Evolutionary conservation across 1,140 invertebrate genomes (phyloP).

Genomic region (Drusus annulatus): DNA sequence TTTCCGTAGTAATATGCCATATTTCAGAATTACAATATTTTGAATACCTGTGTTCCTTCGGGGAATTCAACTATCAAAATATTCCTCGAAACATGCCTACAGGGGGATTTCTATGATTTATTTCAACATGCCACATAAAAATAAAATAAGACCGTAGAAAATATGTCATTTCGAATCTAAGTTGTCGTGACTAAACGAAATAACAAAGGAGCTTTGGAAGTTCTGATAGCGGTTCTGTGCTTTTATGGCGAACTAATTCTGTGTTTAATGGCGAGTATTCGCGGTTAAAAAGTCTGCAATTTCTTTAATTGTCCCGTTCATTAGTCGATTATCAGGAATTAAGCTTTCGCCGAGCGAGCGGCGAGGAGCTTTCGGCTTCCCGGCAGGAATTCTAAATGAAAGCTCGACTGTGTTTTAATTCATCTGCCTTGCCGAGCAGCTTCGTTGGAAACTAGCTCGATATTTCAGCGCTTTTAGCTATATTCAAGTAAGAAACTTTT

Average conservation of each 20-base stretch:
- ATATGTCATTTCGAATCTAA: conserved; percentile 6
- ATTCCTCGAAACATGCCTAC: too few species aligned
- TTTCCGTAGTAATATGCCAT: too few species aligned
- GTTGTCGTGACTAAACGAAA: conserved; percentile 1
- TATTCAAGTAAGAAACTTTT: too few species aligned
- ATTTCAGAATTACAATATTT: too few species aligned
- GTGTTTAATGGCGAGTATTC: conserved; percentile 12
- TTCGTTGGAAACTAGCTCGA: neutral
- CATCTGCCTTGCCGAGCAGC: neutral
- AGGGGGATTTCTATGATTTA: too few species aligned
- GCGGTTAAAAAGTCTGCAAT: conserved; percentile 39
- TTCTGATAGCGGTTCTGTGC: neutral
- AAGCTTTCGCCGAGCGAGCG: conserved; percentile 25
- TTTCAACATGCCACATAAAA: too few species aligned
- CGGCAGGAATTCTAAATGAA: conserved; percentile 26
- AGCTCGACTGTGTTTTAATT: conserved; percentile 14
- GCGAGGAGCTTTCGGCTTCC: conserved; percentile 12
- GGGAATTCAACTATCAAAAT: too few species aligned
- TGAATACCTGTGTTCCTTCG: too few species aligned
- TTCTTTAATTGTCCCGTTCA: conserved; percentile 44
- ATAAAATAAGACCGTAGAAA: neutral
- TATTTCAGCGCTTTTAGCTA: too few species aligned
- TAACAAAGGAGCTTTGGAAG: neutral
- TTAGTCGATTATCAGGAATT: conserved; percentile 44
- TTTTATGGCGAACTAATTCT: conserved; percentile 9